These are phyloP conservation scores for Tortricodes alternella DNA, from an alignment of 2,888 invertebrate genomes.

Conservation along the genomic window DNA sequence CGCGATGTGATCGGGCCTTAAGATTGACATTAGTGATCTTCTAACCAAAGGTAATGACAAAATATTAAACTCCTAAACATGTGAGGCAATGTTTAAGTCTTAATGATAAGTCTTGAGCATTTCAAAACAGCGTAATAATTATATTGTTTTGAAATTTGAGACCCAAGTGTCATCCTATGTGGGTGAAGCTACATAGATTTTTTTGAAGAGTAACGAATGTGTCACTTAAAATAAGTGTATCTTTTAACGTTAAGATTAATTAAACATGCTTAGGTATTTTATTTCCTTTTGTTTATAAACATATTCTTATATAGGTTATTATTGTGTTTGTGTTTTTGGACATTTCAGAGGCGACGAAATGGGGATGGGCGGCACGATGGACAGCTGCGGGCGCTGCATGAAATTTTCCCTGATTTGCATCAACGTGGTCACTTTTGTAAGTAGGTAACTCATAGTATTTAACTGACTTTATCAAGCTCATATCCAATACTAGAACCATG, in stretches of 20 bases:
- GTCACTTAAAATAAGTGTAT: too few relatives aligned
- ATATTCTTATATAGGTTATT: not conserved
- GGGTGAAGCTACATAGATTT: not conserved
- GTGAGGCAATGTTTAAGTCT: too few relatives aligned
- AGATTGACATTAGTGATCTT: too few relatives aligned
- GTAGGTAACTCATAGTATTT: slow-evolving; percentile 64
- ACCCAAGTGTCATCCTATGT: not conserved
- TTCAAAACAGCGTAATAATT: not conserved
- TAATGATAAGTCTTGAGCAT: too few relatives aligned
- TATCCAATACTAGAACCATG: too few relatives aligned
- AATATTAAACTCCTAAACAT: too few relatives aligned
- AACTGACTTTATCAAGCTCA: too few relatives aligned
- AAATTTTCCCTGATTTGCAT: slow-evolving; percentile 92
- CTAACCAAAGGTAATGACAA: too few relatives aligned
- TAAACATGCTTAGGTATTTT: too few relatives aligned
- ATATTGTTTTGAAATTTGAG: not conserved
- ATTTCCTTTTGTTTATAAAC: not conserved
- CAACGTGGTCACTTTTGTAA: slow-evolving; percentile 94
- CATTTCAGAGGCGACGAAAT: not conserved
- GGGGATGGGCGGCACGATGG: slow-evolving; percentile 90
- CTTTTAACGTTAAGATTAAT: too few relatives aligned
- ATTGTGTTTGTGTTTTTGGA: not conserved
- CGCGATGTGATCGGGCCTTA: too few relatives aligned
- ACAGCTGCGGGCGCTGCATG: slow-evolving; percentile 94
- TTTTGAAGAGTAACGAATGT: not conserved